These are phyloP conservation scores for Botia kubotai DNA, from an alignment of 2,797 vertebrate genomes.

Conservation along the genomic window DNA sequence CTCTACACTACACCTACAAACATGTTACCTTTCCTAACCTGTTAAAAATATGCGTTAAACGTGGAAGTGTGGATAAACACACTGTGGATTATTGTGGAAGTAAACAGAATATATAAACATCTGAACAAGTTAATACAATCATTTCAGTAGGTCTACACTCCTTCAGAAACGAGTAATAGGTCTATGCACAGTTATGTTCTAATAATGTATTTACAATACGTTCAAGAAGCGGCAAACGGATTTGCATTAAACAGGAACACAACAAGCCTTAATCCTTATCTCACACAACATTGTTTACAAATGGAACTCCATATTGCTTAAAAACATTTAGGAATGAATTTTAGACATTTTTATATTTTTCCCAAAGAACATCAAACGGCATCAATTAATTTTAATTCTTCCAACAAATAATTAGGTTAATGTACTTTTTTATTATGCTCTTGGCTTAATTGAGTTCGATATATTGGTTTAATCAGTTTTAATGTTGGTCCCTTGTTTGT, in stretches of 20 bases:
- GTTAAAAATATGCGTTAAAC: slow-evolving; percentile 53
- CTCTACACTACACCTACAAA: slow-evolving; percentile 58
- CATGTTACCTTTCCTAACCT: slow-evolving; percentile 36
- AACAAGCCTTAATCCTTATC: slow-evolving; percentile 79
- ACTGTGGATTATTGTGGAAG: slow-evolving; percentile 44
- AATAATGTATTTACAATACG: slow-evolving; percentile 79
- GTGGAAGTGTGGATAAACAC: slow-evolving; percentile 35
- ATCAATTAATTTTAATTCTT: slow-evolving; percentile 51
- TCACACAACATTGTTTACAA: slow-evolving; percentile 80
- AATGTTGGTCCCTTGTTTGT: slow-evolving; percentile 45
- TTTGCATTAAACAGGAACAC: slow-evolving; percentile 81
- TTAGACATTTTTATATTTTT: slow-evolving; percentile 79
- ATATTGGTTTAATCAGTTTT: background rate
- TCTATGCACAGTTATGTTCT: slow-evolving; percentile 80
- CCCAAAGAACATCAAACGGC: slow-evolving; percentile 83
- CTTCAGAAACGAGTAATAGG: slow-evolving; percentile 73
- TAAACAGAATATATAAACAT: slow-evolving; percentile 48
- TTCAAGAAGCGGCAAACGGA: slow-evolving; percentile 80
- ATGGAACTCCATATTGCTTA: slow-evolving; percentile 88
- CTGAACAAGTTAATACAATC: slow-evolving; percentile 40
- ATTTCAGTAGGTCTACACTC: slow-evolving; percentile 71
- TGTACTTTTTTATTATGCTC: slow-evolving; percentile 69
- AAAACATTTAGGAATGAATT: slow-evolving; percentile 83
- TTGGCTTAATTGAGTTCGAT: slow-evolving; percentile 70
- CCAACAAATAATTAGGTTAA: slow-evolving; percentile 68